Conservation (phyloP, 92 coral and sea anemone genomes). For the Umimayanthus kanabou region DNA sequence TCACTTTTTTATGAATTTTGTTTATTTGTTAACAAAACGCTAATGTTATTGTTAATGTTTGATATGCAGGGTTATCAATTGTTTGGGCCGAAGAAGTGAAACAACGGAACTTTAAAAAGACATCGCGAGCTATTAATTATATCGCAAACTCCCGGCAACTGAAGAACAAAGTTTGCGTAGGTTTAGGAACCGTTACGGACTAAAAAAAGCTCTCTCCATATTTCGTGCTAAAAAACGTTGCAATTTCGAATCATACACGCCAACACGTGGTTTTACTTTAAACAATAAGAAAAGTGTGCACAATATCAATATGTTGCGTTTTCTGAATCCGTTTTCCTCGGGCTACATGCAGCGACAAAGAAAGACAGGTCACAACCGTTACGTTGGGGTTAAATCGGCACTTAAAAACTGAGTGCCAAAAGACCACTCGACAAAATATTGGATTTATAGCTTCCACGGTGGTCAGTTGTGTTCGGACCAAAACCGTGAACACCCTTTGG, state of each 20-base stretch:
- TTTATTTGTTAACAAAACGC: background rate
- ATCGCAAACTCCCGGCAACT: background rate
- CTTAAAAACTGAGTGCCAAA: constrained; percentile 18
- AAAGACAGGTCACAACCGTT: background rate
- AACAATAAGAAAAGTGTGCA: background rate
- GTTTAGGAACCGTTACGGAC: background rate
- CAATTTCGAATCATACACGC: background rate
- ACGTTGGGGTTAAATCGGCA: constrained; percentile 17
- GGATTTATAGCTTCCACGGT: constrained; percentile 7
- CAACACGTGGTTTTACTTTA: constrained; percentile 29
- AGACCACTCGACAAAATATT: constrained; percentile 23
- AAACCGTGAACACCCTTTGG: background rate
- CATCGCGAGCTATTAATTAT: background rate
- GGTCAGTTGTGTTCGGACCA: background rate
- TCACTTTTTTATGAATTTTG: background rate
- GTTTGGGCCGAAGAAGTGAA: background rate
- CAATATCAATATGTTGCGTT: constrained; percentile 5
- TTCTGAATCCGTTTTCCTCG: background rate
- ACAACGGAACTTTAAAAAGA: background rate
- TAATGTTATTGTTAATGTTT: no score
- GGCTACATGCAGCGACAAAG: constrained; percentile 15
- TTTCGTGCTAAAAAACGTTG: constrained; percentile 9
- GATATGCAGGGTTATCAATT: background rate
- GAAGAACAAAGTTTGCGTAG: constrained; percentile 11
- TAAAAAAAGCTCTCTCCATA: background rate